Evolutionary conservation across 2,888 invertebrate genomes (phyloP).

Genomic region (Patella ulyssiponensis): DNA sequence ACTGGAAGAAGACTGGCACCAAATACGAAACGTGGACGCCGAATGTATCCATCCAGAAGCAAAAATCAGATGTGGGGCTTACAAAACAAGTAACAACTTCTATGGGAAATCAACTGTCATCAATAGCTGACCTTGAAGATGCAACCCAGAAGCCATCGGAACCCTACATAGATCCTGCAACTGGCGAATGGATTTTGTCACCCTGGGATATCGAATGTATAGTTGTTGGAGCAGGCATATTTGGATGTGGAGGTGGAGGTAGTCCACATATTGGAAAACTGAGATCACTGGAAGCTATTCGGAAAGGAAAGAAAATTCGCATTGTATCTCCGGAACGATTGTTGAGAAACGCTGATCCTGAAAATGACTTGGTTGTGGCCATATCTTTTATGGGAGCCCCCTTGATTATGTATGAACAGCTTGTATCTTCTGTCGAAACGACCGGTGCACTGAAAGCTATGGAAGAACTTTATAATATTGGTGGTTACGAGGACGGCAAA

Average conservation of each 20-base stretch:
- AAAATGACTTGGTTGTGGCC: slow-evolving; percentile 44
- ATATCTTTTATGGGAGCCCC: slow-evolving; percentile 65
- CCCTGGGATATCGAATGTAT: slow-evolving; percentile 67
- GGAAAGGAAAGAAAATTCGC: slow-evolving; percentile 54
- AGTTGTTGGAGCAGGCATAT: slow-evolving; percentile 64
- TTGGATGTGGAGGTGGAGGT: slow-evolving; percentile 69
- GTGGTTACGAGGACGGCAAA: slow-evolving; percentile 43
- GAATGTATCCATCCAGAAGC: background rate
- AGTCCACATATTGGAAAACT: slow-evolving; percentile 60
- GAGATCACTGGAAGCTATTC: slow-evolving; percentile 44
- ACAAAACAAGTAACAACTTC: slow-evolving; percentile 40
- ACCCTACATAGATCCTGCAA: slow-evolving; percentile 40
- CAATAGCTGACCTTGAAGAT: slow-evolving; percentile 12
- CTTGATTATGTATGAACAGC: slow-evolving; percentile 54
- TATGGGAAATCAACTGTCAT: slow-evolving; percentile 33
- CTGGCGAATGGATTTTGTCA: slow-evolving; percentile 62
- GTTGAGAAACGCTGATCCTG: slow-evolving; percentile 35
- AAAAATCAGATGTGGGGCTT: background rate
- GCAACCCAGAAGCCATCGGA: slow-evolving; percentile 21
- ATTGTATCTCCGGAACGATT: slow-evolving; percentile 56
- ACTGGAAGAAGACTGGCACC: slow-evolving; percentile 6
- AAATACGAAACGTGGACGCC: background rate
- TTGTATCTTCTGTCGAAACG: slow-evolving; percentile 50
- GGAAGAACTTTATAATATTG: slow-evolving; percentile 41
- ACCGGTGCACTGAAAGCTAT: slow-evolving; percentile 45